These are phyloP conservation scores for Formica selysi DNA, from an alignment of 1,140 invertebrate genomes.

Conservation along the genomic window DNA sequence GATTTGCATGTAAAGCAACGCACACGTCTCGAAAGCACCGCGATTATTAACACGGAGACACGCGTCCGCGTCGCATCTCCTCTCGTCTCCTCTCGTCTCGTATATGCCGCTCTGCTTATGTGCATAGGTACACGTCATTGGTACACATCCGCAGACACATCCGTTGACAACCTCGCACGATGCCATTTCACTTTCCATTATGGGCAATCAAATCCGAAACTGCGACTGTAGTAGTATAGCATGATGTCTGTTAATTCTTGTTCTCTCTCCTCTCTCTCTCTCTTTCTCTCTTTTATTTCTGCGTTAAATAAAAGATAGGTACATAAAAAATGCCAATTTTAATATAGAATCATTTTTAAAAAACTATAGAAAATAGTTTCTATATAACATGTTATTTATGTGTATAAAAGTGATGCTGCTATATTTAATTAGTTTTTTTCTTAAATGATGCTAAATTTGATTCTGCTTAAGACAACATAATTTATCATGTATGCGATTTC, in stretches of 20 bases:
- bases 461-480: background rate
- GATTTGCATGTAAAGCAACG: constrained; percentile 80
- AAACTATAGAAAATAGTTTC: background rate
- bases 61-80: constrained; percentile 41
- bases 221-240: background rate
- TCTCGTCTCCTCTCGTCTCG: background rate
- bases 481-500: background rate
- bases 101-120: background rate
- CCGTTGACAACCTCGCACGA: constrained; percentile 39
- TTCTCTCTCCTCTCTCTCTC: too few relatives aligned
- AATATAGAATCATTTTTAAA: background rate
- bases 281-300: background rate
- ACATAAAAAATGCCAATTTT: background rate
- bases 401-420: background rate
- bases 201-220: constrained; percentile 24
- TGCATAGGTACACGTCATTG: constrained; percentile 38
- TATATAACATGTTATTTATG: background rate
- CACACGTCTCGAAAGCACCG: constrained; percentile 63
- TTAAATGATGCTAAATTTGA: background rate
- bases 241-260: background rate
- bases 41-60: constrained; percentile 78
- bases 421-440: background rate
- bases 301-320: background rate
- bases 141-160: constrained; percentile 42
- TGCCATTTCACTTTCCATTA: constrained; percentile 52